Base-by-base conservation (phyloP, 2,888 invertebrate species). In the Myopa testacea region DNA sequence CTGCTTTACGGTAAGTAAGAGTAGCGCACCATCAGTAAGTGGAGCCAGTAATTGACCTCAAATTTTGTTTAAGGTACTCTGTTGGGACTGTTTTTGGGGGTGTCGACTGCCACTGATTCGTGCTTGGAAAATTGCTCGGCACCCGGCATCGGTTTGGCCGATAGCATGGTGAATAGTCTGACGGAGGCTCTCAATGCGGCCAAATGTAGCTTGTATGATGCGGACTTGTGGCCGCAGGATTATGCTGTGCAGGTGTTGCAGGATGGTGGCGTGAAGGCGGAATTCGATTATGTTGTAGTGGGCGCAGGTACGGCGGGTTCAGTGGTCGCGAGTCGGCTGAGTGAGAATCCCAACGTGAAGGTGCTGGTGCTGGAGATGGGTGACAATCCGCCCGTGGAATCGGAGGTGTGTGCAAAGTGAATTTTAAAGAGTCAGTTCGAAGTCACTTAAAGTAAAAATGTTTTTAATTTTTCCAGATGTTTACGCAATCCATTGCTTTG, bases 351-450 rank as follows among this genome's bases (percentile, higher is more conserved):
- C 1, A 89, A 91, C 62, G 94, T 94, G 93, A 93, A 92, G 79
- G 93, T 95, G 0, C 90, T 96, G 55, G 90, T 96, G 34, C 87
- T 96, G 78, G 96, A 96, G 90, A 95, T 94, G 72, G 96, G 96
- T 50, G 92, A 92, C 1, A 92, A 94, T 86, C 88, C 89, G 86
- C 92, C 80, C 88, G 91, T 86, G 16, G 87, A 88, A 69, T 85
- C 86, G 3, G 88, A 88, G 81, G 93, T 80, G 91, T 74, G 52
- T 12, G 4, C 0, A 16, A 81, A 14, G 81, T 45, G 0, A 4
- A 67, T 40, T 12, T 40, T 67, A 4, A 6, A 3, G 7, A 40
- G 6, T 40, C 26, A 26, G 26, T 26, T 26, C 26, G 26, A 26
- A 26, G 26, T 10, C 10, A 45, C 45, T 45, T 10, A 45, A 45